Percentiles rank a stretch among this genome's conserved stretches.
phyloP scores from a whole-genome alignment of 2,113 vertebrate genomes.

The Lota lota region DNA sequence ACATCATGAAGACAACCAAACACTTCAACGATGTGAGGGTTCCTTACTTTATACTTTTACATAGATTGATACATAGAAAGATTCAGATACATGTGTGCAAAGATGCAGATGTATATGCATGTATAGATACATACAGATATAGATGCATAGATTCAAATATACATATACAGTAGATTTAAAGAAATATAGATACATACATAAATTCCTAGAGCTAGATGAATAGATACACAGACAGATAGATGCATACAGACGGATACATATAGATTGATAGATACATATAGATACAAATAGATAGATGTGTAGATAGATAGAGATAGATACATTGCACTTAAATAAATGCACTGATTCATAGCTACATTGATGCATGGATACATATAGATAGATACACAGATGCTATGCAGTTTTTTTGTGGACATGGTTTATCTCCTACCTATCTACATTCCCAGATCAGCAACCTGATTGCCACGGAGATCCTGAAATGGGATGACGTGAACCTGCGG shows the following conservation, averaged over 20 bases:
- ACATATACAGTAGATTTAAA: no score
- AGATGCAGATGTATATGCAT: background rate
- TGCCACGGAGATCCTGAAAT: conserved; percentile 89
- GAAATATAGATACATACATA: no score
- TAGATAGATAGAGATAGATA: background rate
- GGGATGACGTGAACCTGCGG: conserved; percentile 81
- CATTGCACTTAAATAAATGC: background rate
- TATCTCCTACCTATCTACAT: background rate
- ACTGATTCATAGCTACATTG: background rate
- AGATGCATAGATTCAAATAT: no score
- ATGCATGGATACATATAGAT: background rate
- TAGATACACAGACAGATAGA: conserved; percentile 1
- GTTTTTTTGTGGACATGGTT: no score
- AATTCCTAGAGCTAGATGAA: background rate
- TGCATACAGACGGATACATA: background rate
- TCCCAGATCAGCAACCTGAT: conserved; percentile 91
- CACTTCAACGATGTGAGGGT: conserved; percentile 91
- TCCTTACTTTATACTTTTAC: background rate
- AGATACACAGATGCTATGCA: background rate
- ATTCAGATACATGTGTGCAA: no score
- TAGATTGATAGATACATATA: background rate
- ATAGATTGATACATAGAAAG: no score
- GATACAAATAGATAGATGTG: background rate
- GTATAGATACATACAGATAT: background rate
- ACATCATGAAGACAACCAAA: conserved; percentile 96